These are phyloP conservation scores for Tinea trinotella DNA, from an alignment of 2,888 invertebrate species.

Conservation along the genomic window DNA sequence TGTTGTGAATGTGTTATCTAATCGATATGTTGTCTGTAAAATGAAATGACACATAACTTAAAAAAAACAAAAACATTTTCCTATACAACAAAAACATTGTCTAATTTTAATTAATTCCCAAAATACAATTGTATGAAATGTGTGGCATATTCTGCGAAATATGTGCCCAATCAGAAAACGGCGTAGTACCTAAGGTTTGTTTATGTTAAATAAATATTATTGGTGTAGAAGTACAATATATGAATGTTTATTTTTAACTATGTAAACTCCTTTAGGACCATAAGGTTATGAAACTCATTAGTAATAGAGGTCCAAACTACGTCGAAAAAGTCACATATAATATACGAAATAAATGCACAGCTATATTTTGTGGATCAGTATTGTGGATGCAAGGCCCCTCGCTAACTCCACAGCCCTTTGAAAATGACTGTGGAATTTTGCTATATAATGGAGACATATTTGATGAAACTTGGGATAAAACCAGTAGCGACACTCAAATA, in stretches of 20 bases:
- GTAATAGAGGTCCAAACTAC: slow-evolving; percentile 74
- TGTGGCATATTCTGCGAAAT: slow-evolving; percentile 71
- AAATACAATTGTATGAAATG: too few species aligned
- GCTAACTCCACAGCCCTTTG: slow-evolving; percentile 78
- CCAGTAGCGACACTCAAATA: slow-evolving; percentile 66
- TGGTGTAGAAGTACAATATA: not conserved
- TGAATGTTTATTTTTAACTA: not conserved
- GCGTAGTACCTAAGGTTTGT: slow-evolving; percentile 23
- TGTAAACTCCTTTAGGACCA: slow-evolving; percentile 45
- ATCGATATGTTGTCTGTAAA: too few species aligned
- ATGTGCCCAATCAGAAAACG: slow-evolving; percentile 28
- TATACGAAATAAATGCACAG: slow-evolving; percentile 28
- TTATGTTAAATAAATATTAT: too few species aligned
- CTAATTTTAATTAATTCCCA: too few species aligned
- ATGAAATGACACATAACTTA: too few species aligned
- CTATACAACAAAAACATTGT: too few species aligned
- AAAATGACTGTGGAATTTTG: slow-evolving; percentile 74
- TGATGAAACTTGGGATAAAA: slow-evolving; percentile 47
- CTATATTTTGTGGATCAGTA: slow-evolving; percentile 72
- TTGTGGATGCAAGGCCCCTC: slow-evolving; percentile 87
- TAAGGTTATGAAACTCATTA: slow-evolving; percentile 47
- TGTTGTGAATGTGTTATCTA: too few species aligned
- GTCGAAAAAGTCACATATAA: slow-evolving; percentile 31
- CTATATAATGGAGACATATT: slow-evolving; percentile 94
- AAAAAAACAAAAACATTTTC: too few species aligned